phyloP scores from a whole-genome alignment of 2,888 invertebrate genomes.

The Eilema depressum region DNA sequence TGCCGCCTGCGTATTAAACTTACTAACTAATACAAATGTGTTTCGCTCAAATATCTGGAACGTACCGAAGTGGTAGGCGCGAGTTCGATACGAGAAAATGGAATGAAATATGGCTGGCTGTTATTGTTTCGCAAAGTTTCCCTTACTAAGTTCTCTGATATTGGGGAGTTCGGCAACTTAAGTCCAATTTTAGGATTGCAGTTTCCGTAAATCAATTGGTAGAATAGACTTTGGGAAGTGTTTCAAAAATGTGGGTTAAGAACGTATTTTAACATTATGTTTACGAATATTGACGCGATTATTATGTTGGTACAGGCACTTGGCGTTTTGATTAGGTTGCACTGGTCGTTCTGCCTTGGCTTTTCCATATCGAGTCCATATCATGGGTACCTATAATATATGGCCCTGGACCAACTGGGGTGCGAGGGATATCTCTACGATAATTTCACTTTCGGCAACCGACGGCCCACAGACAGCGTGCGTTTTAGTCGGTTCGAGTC shows the following conservation, averaged over 20 bases:
- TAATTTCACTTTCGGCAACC: no score
- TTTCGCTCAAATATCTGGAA: slow-evolving; percentile 44
- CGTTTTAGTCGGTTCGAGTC: no score
- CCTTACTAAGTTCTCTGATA: slow-evolving; percentile 55
- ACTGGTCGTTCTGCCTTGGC: no score
- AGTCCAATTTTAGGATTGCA: slow-evolving; percentile 51
- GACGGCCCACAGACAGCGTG: no score
- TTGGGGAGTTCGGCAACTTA: slow-evolving; percentile 46
- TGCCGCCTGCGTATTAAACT: slow-evolving; percentile 44
- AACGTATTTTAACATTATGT: not conserved
- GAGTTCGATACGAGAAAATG: slow-evolving; percentile 61
- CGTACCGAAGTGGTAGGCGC: slow-evolving; percentile 39
- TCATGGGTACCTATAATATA: no score
- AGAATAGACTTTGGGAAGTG: slow-evolving; percentile 15
- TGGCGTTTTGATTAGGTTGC: no score
- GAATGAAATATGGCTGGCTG: slow-evolving; percentile 67
- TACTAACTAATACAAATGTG: slow-evolving; percentile 55
- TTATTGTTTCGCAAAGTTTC: slow-evolving; percentile 71
- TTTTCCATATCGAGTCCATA: no score
- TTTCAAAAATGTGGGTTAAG: slow-evolving; percentile 11
- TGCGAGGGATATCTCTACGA: no score
- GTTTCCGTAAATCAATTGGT: slow-evolving; percentile 48
- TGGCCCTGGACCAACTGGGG: no score
- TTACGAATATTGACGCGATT: not conserved
- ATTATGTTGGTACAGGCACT: no score